These are phyloP conservation scores for cattle (Bos taurus) DNA, from an alignment of 2,113 vertebrate species.

Conservation along the genomic window ARS-UCD2.0 NC_037337.1:25600001-25600500, in stretches of 20 bases:
- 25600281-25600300: too few species aligned
- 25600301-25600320: rapidly evolving
- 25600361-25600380: too few species aligned
- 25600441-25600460: too few species aligned
- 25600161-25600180: not conserved
- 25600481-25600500: too few species aligned
- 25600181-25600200: not conserved
- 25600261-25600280: too few species aligned
- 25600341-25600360: too few species aligned
- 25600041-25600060: not conserved
- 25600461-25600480: too few species aligned
- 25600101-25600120: not conserved
- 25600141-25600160: not conserved
- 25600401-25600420: too few species aligned
- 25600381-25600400: too few species aligned
- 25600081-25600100: not conserved
- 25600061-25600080: not conserved
- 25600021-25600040: not conserved
- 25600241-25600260: not conserved
- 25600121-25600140: not conserved
- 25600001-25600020: not conserved
- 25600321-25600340: too few species aligned
- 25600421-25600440: too few species aligned
- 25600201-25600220: not conserved
- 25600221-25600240: not conserved